Evolutionary conservation across 2,113 vertebrate species (phyloP), one percentile per base, ranked within the genome.

Genomic region (Oreocharis arfaki): DNA sequence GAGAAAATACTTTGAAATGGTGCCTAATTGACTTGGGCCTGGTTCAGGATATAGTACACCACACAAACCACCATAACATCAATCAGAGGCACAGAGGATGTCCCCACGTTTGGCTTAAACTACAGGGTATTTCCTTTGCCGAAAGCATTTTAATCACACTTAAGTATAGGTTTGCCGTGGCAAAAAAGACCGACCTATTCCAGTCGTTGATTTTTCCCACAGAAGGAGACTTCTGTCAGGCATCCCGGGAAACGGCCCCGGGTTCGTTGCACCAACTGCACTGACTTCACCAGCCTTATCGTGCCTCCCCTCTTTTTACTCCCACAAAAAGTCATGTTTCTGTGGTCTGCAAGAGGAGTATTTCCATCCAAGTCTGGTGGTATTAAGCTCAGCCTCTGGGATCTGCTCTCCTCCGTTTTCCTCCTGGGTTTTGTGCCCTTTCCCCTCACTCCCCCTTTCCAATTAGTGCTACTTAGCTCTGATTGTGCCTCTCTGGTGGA

Each of bases 101-200:
- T 85, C 95, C 97, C 96, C 42, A 2, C 1, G 39, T 92, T 93
- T 91, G 93, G 94, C 91, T 88, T 68, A 41, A 90, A 91, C 82
- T 33, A 17, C 79, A 41, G 97, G 93, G 95, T 84, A 89, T 96
- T 95, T 97, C 97, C 97, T 97, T 90, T 82, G 82, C 96, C 67
- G 14, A 93, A 93, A 91, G 90, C 86, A 21, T 84, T 92, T 91
- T 94, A 95, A 97, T 97, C 89, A 84, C 24, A 15, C 35, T 63
- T 96, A 95, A 97, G 88, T 97, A 84, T 78, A 97, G 97, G 96
- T 89, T 97, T 94, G 89, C 67, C 3, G 35, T 35, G 83, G 94
- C 39, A 24, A 20, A 60, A 84, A 47, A 57, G 77, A 71, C 63
- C 8, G 7, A 63, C 88, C 95, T 63, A 11, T 67, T 83, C 75